Percentiles rank a stretch among this genome's conserved stretches.
Evolutionary conservation across 2,888 invertebrate genomes (phyloP).

Genomic region (Eulithis prunata): DNA sequence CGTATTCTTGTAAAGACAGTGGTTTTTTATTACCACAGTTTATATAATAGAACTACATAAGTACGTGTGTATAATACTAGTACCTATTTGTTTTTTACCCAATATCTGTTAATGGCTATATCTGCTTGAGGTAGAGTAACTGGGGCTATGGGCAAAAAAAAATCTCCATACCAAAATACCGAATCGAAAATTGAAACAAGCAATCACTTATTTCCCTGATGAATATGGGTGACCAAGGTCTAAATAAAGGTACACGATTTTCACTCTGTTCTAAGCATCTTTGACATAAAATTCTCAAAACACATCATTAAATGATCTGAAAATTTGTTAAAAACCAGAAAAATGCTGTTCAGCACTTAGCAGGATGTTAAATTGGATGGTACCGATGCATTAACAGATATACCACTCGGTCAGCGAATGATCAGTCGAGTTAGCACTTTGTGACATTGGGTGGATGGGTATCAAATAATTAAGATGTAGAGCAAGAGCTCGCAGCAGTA

Average conservation of each 20-base stretch:
- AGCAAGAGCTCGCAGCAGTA: constrained; percentile 25
- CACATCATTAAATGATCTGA: neutral
- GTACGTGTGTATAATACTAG: too few species aligned
- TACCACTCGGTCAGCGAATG: constrained; percentile 32
- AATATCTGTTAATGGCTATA: too few species aligned
- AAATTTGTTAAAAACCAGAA: constrained; percentile 27
- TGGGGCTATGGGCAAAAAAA: too few species aligned
- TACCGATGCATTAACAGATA: constrained; percentile 26
- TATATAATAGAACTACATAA: too few species aligned
- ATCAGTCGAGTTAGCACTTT: constrained; percentile 39
- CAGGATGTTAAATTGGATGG: constrained; percentile 25
- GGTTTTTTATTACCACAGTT: too few species aligned
- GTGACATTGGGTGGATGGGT: constrained; percentile 34
- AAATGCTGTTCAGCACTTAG: constrained; percentile 32
- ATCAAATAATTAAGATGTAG: constrained; percentile 34
- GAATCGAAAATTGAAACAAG: too few species aligned
- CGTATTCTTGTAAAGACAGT: neutral
- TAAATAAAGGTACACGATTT: neutral
- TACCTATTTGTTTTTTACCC: too few species aligned
- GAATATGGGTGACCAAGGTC: neutral
- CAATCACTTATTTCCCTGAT: too few species aligned
- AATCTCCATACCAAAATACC: too few species aligned
- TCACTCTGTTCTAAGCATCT: neutral
- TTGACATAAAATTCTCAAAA: neutral
- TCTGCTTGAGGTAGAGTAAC: too few species aligned